Conservation (phyloP, 2,888 invertebrate species). For the Euzophera pinguis region DNA sequence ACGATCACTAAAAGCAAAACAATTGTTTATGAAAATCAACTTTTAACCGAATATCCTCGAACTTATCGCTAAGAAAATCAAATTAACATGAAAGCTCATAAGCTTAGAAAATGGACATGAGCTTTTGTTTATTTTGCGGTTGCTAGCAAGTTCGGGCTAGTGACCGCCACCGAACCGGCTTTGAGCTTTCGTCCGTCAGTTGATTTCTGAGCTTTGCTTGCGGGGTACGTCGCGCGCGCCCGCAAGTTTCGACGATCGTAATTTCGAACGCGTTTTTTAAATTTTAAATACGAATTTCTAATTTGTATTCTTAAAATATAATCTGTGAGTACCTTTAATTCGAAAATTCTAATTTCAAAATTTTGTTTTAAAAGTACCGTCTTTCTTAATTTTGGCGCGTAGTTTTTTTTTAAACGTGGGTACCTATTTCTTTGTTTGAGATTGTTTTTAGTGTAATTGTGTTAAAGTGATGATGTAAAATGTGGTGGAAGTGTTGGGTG, state of each 20-base stretch:
- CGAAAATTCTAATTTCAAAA: conserved; percentile 9
- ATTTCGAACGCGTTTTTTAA: conserved; percentile 23
- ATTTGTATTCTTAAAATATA: too few species aligned
- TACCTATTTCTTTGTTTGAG: conserved; percentile 4
- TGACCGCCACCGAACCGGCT: conserved; percentile 27
- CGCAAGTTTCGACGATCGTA: conserved; percentile 23
- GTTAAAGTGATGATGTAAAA: conserved; percentile 48
- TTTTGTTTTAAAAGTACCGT: background rate
- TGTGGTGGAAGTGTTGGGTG: conserved; percentile 52
- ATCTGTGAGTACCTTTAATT: background rate
- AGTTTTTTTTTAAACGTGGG: background rate
- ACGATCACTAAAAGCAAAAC: background rate
- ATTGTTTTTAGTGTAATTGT: conserved; percentile 19
- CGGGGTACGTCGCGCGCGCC: conserved; percentile 16
- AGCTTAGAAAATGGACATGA: conserved; percentile 1
- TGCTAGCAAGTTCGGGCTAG: conserved; percentile 23
- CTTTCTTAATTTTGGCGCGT: conserved; percentile 4
- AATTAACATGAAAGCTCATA: background rate
- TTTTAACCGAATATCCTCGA: background rate
- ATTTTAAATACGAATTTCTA: background rate
- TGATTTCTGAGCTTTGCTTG: conserved; percentile 25
- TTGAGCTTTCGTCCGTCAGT: conserved; percentile 28
- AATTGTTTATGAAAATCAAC: background rate
- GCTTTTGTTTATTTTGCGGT: conserved; percentile 16
- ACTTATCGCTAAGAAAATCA: background rate